A percentile compares a stretch with the other conserved stretches of the same genome.
phyloP scores from a whole-genome alignment of 2,113 vertebrate genomes.

The Psilopsiagon aurifrons region DNA sequence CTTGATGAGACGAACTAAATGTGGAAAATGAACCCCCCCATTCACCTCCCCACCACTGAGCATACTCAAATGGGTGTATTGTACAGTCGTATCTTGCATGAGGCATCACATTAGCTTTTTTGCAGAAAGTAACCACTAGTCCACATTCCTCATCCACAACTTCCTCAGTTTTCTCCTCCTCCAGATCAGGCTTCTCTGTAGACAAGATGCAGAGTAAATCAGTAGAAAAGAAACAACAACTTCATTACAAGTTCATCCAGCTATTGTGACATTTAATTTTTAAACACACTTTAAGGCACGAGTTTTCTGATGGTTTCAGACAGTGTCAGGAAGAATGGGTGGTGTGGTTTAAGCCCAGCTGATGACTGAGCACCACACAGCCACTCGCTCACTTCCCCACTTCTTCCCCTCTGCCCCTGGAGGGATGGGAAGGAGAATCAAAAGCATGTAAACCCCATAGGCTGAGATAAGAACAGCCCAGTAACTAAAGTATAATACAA shows the following conservation, averaged over 20 bases:
- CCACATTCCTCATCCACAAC: conserved; percentile 46
- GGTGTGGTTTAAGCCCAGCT: not conserved
- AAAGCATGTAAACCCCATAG: not conserved
- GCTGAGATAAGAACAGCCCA: not conserved
- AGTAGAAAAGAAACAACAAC: fast-evolving
- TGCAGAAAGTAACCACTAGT: conserved; percentile 62
- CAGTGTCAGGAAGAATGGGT: not conserved
- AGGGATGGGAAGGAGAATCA: not conserved
- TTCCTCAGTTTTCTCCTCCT: conserved; percentile 8
- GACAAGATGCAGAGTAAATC: not conserved
- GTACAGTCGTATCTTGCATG: conserved; percentile 54
- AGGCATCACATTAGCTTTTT: conserved; percentile 40
- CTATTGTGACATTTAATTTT: not conserved
- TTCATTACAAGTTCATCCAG: too few species aligned
- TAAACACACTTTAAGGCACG: not conserved
- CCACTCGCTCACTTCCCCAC: not conserved
- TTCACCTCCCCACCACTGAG: not conserved
- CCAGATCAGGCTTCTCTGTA: not conserved
- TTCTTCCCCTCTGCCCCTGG: not conserved
- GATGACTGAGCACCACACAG: not conserved
- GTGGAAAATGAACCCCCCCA: fast-evolving
- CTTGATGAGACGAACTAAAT: fast-evolving
- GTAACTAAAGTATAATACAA: not conserved
- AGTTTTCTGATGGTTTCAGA: not conserved
- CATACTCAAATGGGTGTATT: conserved; percentile 34